These are phyloP conservation scores for Temnothorax unifasciatus DNA, from an alignment of 2,888 invertebrate species.

Conservation along the genomic window DNA sequence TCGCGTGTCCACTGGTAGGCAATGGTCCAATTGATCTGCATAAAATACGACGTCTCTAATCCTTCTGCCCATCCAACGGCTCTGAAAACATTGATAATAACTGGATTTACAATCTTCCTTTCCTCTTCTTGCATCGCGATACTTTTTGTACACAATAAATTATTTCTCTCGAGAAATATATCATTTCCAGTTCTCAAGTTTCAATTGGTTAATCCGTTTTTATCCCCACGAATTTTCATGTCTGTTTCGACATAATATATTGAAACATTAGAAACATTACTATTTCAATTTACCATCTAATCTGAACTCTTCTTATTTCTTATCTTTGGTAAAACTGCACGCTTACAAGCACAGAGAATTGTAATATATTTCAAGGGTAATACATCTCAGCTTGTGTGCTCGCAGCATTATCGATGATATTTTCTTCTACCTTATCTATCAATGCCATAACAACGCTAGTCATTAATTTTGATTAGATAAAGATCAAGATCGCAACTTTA, in stretches of 20 bases:
- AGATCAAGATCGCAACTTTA: not conserved
- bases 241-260: not conserved
- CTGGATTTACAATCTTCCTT: slow-evolving; percentile 22
- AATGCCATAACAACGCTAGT: not conserved
- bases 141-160: slow-evolving; percentile 7
- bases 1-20: slow-evolving; percentile 66
- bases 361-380: not conserved
- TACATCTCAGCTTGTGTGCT: not conserved
- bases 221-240: not conserved
- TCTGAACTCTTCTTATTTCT: not conserved
- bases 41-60: slow-evolving; percentile 71
- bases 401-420: not conserved
- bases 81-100: slow-evolving; percentile 46
- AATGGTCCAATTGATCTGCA: slow-evolving; percentile 65
- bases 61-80: slow-evolving; percentile 29
- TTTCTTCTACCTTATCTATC: not conserved
- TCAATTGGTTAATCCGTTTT: not conserved
- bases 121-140: not conserved
- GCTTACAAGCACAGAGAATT: not conserved
- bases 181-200: slow-evolving; percentile 8
- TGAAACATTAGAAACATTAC: not conserved
- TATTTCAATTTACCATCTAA: not conserved
- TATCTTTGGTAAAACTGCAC: not conserved
- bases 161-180: not conserved
- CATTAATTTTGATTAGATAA: slow-evolving; percentile 1